Evolutionary conservation across 2,113 vertebrate genomes (phyloP).

Genomic region (Columba janthina): DNA sequence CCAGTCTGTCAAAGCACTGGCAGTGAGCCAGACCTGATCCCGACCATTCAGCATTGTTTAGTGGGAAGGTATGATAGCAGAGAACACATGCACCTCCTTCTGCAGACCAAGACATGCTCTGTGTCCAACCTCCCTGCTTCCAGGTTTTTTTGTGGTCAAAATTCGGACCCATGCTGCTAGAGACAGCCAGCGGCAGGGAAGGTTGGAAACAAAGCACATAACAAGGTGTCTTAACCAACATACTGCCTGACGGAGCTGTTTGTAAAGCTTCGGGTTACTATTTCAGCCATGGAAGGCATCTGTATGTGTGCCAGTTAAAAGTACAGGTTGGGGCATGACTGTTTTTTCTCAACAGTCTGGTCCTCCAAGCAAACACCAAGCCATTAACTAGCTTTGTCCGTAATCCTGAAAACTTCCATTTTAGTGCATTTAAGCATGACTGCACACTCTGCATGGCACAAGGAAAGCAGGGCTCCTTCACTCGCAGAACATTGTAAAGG

Average conservation of each 20-base stretch:
- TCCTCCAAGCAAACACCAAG: not conserved
- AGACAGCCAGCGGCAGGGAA: not conserved
- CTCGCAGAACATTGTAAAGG: not conserved
- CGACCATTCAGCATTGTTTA: not conserved
- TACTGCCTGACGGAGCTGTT: not conserved
- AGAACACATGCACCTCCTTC: not conserved
- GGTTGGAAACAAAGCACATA: not conserved
- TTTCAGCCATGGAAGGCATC: not conserved
- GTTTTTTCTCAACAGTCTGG: not conserved
- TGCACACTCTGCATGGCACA: not conserved
- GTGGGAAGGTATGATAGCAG: not conserved
- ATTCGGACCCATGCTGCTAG: not conserved
- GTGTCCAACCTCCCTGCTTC: not conserved
- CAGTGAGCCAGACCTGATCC: not conserved
- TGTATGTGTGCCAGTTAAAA: not conserved
- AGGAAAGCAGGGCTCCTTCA: not conserved
- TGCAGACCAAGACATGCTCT: fast-evolving
- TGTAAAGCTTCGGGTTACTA: not conserved
- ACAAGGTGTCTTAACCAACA: not conserved
- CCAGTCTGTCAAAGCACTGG: not conserved
- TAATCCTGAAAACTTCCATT: not conserved
- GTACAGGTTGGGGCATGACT: not conserved
- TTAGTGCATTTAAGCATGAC: not conserved
- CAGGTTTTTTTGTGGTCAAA: fast-evolving
- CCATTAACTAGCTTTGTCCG: not conserved